Conservation (phyloP, 1,140 invertebrate species). For the Homarus americanus region DNA sequence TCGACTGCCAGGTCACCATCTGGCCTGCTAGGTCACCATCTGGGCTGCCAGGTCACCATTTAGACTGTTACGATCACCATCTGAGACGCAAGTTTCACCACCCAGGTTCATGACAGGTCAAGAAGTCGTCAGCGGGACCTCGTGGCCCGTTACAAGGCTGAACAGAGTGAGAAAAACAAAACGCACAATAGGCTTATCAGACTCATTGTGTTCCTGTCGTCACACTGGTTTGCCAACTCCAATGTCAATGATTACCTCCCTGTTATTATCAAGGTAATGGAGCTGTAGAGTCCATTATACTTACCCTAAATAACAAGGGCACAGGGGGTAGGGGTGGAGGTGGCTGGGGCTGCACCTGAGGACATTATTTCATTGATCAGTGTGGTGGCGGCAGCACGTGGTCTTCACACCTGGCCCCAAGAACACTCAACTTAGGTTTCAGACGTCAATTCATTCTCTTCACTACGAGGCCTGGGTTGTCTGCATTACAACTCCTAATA, state of each 20-base stretch:
- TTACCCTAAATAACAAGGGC: not conserved
- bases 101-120: not conserved
- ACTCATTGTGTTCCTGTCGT: not conserved
- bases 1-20: not conserved
- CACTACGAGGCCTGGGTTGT: not conserved
- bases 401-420: slow-evolving; percentile 2
- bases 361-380: not conserved
- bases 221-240: not conserved
- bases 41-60: not conserved
- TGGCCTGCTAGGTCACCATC: not conserved
- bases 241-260: not conserved
- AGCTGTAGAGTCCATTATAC: not conserved
- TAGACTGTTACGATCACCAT: not conserved
- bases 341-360: not conserved
- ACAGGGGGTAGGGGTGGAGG: not conserved
- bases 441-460: not conserved
- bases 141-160: too few relatives aligned
- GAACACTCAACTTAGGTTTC: not conserved
- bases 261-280: not conserved
- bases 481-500: not conserved
- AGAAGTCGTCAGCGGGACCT: not conserved
- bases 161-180: too few relatives aligned
- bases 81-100: not conserved
- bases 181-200: too few relatives aligned
- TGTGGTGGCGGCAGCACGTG: not conserved